Conservation (phyloP, 2,888 invertebrate species). For the Entomobrya proxima region DNA sequence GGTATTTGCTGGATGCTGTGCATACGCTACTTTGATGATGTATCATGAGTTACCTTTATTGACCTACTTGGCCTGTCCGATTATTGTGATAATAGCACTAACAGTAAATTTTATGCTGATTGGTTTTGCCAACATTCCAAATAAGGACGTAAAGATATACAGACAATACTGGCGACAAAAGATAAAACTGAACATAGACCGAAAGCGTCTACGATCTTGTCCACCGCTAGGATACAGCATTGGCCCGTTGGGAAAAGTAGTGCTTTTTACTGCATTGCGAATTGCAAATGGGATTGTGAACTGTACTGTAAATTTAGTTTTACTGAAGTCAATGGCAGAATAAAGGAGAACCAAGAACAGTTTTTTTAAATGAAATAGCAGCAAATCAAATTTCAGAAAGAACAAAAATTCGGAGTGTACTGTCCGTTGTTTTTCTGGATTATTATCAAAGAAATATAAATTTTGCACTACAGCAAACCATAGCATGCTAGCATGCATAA, state of each 20-base stretch:
- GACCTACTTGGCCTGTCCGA: not conserved
- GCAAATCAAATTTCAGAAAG: no score
- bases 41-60: not conserved
- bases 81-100: not conserved
- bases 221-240: not conserved
- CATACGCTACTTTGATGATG: not conserved
- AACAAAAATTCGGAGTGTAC: no score
- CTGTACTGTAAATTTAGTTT: not conserved
- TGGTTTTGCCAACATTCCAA: not conserved
- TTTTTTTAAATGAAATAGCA: not conserved
- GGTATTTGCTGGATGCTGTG: not conserved
- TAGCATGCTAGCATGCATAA: no score
- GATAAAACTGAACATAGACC: not conserved
- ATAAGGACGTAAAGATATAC: not conserved
- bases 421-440: no score
- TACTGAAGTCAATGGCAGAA: not conserved
- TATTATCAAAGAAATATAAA: no score
- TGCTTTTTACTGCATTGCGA: not conserved
- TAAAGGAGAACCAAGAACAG: not conserved
- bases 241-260: not conserved
- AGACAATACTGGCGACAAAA: not conserved
- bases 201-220: not conserved
- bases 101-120: not conserved
- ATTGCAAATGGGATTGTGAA: not conserved
- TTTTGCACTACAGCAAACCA: no score